Base-by-base conservation (phyloP, 2,888 invertebrate genomes). In the Thera britannica region DNA sequence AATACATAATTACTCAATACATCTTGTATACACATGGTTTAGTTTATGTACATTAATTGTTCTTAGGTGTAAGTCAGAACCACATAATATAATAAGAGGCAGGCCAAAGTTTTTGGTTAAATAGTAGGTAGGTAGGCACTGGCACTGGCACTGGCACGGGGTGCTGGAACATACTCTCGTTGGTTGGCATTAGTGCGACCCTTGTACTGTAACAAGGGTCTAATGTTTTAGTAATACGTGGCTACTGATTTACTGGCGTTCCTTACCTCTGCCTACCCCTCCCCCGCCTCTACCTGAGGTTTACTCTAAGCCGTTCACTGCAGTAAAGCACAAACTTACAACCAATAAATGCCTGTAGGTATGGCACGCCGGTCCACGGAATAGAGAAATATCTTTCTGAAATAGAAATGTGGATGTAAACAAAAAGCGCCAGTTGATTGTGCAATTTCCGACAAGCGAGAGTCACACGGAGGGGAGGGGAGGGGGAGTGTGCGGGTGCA, bases 141-240 rank as follows among this genome's bases (percentile, higher is more conserved):
- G n/a, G n/a, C n/a, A n/a, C n/a, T n/a, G n/a, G n/a, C n/a, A n/a
- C n/a, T n/a, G n/a, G n/a, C n/a, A n/a, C n/a, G 5, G 59, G 60
- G 57, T 41, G 41, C 48, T 12, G 44, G 36, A 67, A 65, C 52
- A 61, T 41, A 70, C 62, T 52, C 65, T 71, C 65, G 63, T 65
- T 66, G 54, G 65, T 66, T 54, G 63, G 58, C 63, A 68, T 68
- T 68, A 71, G 66, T 60, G 52, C 34, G 34, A 65, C 68, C 68
- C 67, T 71, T 66, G 71, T 68, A 58, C 62, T 23, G 63, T 65
- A 68, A 68, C 57, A 62, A 69, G 67, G 71, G 66, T 68, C 71
- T 69, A 67, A 72, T 67, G 71, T 67, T 68, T 72, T 68, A 67
- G 71, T 72, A 72, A 72, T 72, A 67, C 65, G 67, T 49, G 68